Evolutionary conservation across 2,888 invertebrate species (phyloP), one percentile per base, ranked within the genome.

Genomic region (Troides oblongomaculatus): DNA sequence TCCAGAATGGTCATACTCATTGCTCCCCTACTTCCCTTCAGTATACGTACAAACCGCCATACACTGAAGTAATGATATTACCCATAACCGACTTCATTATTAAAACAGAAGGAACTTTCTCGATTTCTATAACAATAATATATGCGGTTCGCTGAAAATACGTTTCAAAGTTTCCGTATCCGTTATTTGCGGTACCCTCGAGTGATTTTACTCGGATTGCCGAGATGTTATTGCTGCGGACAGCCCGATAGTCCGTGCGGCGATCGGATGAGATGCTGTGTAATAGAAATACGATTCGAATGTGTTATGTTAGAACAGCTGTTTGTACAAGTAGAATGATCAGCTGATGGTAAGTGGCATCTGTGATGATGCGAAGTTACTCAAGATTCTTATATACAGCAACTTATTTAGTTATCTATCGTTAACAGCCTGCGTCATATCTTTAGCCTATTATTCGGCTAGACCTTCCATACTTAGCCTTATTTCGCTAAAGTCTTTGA

Each of bases 211-310:
- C 43, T 62, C 43, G 36, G 36, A 50, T 36, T 36, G 43, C 23
- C 25, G 60, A 64, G 50, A 68, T 25, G 69, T 56, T 64, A 69
- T 60, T 69, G 64, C 43, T 43, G 61, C 64, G 60, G 64, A 23
- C 64, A 69, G 61, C 18, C 21, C 61, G 61, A 56, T 64, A 56
- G 61, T 61, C 21, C 56, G 69, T 43, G 6, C 60, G n/a, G 64
- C 60, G 64, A 60, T 64, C 50, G 61, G 36, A 60, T 68, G 63
- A 68, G 56, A 69, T 61, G 64, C 64, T 57, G 60, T 25, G 64
- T 64, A 64, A 69, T 25, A 57, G 64, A 69, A 69, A 64, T 61
- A 8, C 25, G 12, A 23, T 69, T 60, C 64, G 50, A 64, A 58
- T 60, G 46, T n/a, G 5, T 17, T 39, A 23, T 36, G 57, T 61